These are phyloP conservation scores for Etheostoma nigrum DNA, from an alignment of 2,797 vertebrate species.

Conservation along the genomic window DNA sequence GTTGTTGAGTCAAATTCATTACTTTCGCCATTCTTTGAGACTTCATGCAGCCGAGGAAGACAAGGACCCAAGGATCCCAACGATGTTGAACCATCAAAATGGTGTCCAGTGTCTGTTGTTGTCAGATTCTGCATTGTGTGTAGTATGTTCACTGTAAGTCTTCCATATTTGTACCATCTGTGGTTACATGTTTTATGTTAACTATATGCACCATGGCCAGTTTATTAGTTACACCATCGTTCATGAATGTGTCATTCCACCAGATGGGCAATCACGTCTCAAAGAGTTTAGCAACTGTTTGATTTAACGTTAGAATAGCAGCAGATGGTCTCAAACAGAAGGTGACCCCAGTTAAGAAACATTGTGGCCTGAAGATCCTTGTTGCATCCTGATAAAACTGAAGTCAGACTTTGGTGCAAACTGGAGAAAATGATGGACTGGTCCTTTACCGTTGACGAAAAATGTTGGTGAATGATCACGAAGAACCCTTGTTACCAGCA, in stretches of 20 bases:
- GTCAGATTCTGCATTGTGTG: neutral
- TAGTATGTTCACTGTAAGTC: slow-evolving; percentile 1
- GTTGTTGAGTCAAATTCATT: neutral
- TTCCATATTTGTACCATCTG: slow-evolving; percentile 20
- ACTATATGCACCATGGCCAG: slow-evolving; percentile 33
- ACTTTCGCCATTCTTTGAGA: neutral
- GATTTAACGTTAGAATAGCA: neutral
- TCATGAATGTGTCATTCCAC: neutral
- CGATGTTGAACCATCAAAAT: neutral
- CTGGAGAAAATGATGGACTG: neutral
- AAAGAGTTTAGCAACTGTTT: neutral
- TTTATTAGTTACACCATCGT: slow-evolving; percentile 21
- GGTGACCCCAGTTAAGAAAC: neutral
- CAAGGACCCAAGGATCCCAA: neutral
- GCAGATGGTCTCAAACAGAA: neutral
- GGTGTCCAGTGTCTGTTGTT: neutral
- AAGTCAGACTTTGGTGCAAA: neutral
- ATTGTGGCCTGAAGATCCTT: neutral
- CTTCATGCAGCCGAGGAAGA: neutral
- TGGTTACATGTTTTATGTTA: slow-evolving; percentile 37
- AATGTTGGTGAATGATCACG: neutral
- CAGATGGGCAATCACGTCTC: neutral
- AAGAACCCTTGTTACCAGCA: neutral
- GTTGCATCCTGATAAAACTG: neutral
- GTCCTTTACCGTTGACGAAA: neutral